Evolutionary conservation across 2,113 vertebrate genomes (phyloP).

Genomic region (Grammomys surdaster): DNA sequence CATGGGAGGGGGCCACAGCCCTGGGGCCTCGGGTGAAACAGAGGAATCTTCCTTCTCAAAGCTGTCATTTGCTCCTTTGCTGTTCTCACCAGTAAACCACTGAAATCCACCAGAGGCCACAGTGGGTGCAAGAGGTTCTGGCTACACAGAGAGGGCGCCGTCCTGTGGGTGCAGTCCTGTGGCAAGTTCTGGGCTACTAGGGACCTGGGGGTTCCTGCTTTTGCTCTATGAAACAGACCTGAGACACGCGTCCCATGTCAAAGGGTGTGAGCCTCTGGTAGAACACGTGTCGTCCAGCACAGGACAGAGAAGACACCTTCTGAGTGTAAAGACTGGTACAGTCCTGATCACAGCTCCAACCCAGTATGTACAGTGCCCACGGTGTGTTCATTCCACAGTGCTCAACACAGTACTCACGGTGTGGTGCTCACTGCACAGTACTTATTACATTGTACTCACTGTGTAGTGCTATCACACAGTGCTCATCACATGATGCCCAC

Average conservation of each 20-base stretch:
- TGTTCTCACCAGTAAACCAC: not conserved
- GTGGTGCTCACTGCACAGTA: not conserved
- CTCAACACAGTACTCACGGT: not conserved
- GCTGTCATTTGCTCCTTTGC: not conserved
- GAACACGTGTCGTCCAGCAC: not conserved
- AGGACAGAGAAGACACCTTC: not conserved
- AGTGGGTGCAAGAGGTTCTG: not conserved
- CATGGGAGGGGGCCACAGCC: rapidly evolving
- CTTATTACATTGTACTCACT: not conserved
- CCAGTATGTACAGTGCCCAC: not conserved
- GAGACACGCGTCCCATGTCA: not conserved
- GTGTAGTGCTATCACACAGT: not conserved
- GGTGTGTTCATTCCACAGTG: not conserved
- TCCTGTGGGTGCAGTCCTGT: not conserved
- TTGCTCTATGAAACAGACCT: not conserved
- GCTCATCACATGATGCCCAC: not conserved
- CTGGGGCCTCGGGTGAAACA: not conserved
- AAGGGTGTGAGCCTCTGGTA: not conserved
- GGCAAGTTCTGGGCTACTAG: too few species aligned
- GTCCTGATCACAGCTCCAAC: not conserved
- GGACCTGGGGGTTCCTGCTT: not conserved
- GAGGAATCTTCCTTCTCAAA: not conserved
- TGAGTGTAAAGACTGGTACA: too few species aligned
- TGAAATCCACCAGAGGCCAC: not conserved
- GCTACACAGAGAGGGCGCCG: too few species aligned